A percentile compares a stretch with the other conserved stretches of the same genome.
phyloP scores from a whole-genome alignment of 2,797 vertebrate genomes.

The Intellagama lesueurii region DNA sequence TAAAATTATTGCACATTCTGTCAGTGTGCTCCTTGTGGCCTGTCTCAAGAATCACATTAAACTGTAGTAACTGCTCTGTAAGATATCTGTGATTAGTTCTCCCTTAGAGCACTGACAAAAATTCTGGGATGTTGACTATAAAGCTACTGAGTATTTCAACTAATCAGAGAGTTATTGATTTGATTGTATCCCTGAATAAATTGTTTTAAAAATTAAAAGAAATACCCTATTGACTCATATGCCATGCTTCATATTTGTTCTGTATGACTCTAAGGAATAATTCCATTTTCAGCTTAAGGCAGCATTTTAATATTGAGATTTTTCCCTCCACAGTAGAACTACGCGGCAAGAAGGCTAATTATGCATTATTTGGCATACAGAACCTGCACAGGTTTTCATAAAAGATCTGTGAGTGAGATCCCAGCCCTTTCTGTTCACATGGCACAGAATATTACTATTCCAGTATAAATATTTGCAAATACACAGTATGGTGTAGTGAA shows the following conservation, averaged over 20 bases:
- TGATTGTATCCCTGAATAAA: constrained; percentile 27
- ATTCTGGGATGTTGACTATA: constrained; percentile 28
- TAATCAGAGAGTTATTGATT: constrained; percentile 20
- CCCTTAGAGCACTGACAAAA: constrained; percentile 7
- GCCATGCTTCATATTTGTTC: background rate
- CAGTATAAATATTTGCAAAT: too few species aligned
- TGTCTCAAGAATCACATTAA: constrained; percentile 2
- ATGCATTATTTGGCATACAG: background rate
- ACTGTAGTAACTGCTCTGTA: background rate
- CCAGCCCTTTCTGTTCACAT: background rate
- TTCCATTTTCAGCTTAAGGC: background rate
- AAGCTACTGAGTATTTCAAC: background rate
- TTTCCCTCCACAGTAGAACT: background rate
- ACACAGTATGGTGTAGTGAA: too few species aligned
- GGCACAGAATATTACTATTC: background rate
- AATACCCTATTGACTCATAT: too few species aligned
- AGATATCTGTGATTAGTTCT: background rate
- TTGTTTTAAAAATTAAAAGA: too few species aligned
- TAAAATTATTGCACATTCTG: background rate
- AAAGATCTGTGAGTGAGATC: too few species aligned
- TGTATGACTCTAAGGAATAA: background rate
- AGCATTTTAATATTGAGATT: background rate
- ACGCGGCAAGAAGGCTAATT: background rate
- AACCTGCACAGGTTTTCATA: background rate
- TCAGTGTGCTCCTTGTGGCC: background rate